Base-by-base conservation (phyloP, 2,888 invertebrate genomes). In the Leptinotarsa rubiginosa region DNA sequence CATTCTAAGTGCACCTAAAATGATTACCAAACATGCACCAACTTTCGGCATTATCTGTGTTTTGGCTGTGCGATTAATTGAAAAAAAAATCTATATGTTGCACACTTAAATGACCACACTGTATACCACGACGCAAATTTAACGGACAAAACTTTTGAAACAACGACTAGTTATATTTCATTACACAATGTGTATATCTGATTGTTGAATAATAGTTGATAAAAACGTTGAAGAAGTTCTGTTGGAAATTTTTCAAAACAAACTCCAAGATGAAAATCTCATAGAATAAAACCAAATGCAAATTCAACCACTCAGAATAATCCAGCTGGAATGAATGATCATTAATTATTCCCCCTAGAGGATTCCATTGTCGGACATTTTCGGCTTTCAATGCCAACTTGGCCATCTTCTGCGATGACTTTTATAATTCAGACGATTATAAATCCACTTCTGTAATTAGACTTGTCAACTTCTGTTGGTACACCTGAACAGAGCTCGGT, bases 391-490 rank as follows among this genome's bases (percentile, higher is more conserved):
- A 70, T 49, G 49, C 47, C 25, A 49, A 18, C 31, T 62, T 22
- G 59, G 47, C 16, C 70, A 22, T 62, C 70, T 22, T 31, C 31
- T 50, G 31, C 3, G 25, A 64, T 25, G 25, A 62, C 41, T 62
- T 62, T 62, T 62, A 62, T 41, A 41, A 62, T 41, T 62, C 62
- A 4, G 41, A 31, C 16, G 31, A 62, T 62, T 62, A 62, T 62
- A 62, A 16, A 62, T 62, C 72, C 73, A 74, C 70, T 70, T 74
- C 59, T 56, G 62, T 78, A 78, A 78, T 78, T 75, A 74, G 75
- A 75, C 66, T 78, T 76, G 75, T 78, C 76, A 76, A 75, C 72
- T 76, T 74, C 72, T 47, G 74, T 41, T 64, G 62, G 72, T 71
- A 75, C 78, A 78, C 75, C 78, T 78, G 78, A 75, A 74, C 72